Evolutionary conservation across 2,113 vertebrate genomes (phyloP).

Genomic region (Alligator sinensis): DNA sequence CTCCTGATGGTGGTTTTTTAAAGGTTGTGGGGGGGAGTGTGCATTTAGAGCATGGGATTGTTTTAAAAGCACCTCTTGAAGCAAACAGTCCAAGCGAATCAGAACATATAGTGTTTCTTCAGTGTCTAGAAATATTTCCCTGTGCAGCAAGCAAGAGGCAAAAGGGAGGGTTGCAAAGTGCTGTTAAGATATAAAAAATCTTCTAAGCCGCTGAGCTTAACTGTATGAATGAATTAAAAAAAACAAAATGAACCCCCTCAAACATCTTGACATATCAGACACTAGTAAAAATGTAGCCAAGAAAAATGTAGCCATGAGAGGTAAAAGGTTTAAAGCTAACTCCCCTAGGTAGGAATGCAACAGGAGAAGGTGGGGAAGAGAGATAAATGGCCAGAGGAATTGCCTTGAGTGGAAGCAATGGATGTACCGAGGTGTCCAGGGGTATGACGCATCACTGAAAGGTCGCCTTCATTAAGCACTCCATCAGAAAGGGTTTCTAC

Average conservation of each 20-base stretch:
- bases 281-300: not conserved
- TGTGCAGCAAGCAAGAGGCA: not conserved
- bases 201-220: not conserved
- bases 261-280: not conserved
- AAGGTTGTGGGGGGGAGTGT: too few species aligned
- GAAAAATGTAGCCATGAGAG: not conserved
- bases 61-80: slow-evolving; percentile 5
- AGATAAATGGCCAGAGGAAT: not conserved
- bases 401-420: not conserved
- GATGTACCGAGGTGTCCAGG: not conserved
- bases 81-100: not conserved
- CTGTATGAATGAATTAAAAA: not conserved
- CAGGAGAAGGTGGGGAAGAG: not conserved
- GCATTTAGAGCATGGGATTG: not conserved
- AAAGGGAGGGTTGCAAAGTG: not conserved
- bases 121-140: not conserved
- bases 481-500: not conserved
- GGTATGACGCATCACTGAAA: slow-evolving; percentile 6
- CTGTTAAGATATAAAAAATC: not conserved
- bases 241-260: not conserved
- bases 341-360: slow-evolving; percentile 7
- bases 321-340: not conserved
- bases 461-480: not conserved
- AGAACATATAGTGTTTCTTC: not conserved
- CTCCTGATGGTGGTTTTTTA: too few species aligned